These are phyloP conservation scores for Enteromius radiatus DNA, from an alignment of 2,797 vertebrate genomes.

Conservation along the genomic window DNA sequence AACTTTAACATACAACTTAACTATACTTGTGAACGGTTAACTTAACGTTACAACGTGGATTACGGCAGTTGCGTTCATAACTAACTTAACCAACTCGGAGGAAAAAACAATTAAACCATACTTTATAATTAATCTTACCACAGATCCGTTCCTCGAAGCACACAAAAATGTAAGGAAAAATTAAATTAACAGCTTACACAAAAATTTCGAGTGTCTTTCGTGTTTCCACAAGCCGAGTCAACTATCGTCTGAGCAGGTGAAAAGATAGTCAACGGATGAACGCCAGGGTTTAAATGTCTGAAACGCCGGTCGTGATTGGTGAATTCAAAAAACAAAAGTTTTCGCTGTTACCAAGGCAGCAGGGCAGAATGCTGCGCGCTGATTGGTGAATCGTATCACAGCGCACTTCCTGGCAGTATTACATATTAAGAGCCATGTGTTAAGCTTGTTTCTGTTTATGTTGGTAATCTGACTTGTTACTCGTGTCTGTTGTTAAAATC, in stretches of 20 bases:
- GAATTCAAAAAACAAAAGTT: slow-evolving; percentile 51
- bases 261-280: background rate
- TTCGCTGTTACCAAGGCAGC: slow-evolving; percentile 43
- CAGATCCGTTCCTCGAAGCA: background rate
- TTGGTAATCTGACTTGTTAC: background rate
- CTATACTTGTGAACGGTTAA: background rate
- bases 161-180: background rate
- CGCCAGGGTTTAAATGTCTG: slow-evolving; percentile 54
- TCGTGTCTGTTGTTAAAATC: background rate
- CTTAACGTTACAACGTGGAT: background rate
- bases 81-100: background rate
- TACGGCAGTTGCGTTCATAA: background rate
- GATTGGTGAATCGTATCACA: slow-evolving; percentile 46
- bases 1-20: background rate
- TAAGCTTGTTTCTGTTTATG: background rate
- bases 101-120: background rate
- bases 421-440: slow-evolving; percentile 10
- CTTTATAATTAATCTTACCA: background rate
- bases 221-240: too few relatives aligned
- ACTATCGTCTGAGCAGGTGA: background rate
- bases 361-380: background rate
- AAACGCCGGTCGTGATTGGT: slow-evolving; percentile 56
- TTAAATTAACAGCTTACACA: background rate
- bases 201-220: background rate
- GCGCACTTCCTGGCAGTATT: background rate